Conservation (phyloP, 2,113 vertebrate genomes). For the Oncorhynchus keta region DNA sequence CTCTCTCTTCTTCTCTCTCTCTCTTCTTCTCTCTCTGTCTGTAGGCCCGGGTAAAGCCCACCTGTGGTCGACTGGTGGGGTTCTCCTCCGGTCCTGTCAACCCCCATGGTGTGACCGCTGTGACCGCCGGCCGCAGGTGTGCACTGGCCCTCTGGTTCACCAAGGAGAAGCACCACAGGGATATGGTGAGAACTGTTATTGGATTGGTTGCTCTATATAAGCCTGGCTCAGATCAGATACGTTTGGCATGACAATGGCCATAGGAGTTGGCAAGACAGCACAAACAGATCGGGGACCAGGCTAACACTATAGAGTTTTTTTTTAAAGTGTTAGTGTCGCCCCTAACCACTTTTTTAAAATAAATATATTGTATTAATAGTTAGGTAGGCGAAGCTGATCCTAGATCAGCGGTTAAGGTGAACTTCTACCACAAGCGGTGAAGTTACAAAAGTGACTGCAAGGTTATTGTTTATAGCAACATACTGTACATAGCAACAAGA, state of each 20-base stretch:
- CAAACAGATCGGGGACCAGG: too few species aligned
- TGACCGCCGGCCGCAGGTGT: constrained; percentile 84
- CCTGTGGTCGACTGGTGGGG: constrained; percentile 89
- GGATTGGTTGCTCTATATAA: background rate
- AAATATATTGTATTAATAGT: too few species aligned
- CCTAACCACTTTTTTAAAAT: too few species aligned
- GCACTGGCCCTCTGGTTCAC: constrained; percentile 93
- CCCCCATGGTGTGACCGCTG: constrained; percentile 88
- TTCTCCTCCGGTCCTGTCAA: constrained; percentile 93
- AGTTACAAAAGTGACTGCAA: background rate
- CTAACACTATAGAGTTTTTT: too few species aligned
- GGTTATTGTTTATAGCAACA: background rate
- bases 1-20: background rate
- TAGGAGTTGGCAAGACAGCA: too few species aligned
- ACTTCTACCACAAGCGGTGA: too few species aligned
- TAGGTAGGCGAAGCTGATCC: background rate
- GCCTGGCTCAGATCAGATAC: too few species aligned
- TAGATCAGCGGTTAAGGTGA: background rate
- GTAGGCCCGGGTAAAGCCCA: constrained; percentile 85
- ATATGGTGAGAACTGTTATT: constrained; percentile 82
- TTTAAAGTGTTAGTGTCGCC: too few species aligned
- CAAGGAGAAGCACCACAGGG: constrained; percentile 82
- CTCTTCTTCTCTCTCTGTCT: background rate
- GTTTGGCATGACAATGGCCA: too few species aligned
- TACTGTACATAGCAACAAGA: too few species aligned